Evolutionary conservation across 2,797 vertebrate genomes (phyloP), one percentile per base, ranked within the genome.

Genomic region (Arnoldichthys spilopterus): DNA sequence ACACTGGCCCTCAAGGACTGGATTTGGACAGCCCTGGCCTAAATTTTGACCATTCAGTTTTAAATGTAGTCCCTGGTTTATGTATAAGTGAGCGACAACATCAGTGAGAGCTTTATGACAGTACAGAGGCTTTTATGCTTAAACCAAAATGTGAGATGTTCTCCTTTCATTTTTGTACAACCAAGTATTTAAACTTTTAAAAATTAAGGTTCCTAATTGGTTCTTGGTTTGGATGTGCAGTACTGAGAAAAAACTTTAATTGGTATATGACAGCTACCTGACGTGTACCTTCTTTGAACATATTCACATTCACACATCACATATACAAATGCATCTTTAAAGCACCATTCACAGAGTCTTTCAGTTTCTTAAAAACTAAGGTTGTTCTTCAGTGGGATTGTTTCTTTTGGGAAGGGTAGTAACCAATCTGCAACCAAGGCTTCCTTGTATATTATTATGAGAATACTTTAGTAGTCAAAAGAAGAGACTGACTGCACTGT

Each of bases 251-350:
- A 9, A 58, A 22, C 54, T 26, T 4, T 5, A 15, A 24, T 9
- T 54, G 54, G n/a, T 9, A 54, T 22, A 51, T n/a, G n/a, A n/a
- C n/a, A n/a, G n/a, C n/a, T n/a, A n/a, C n/a, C n/a, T 15, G 3
- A 1, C 12, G 9, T 51, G 49, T 20, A 51, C 11, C 11, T 20
- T 51, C 49, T 20, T 20, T n/a, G 4, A 43, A 84, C 66, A 78
- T 70, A 22, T 37, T 54, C 54, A 77, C 74, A 74, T 34, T 45
- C 45, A 67, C 24, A 61, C 24, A 30, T 18, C 12, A 3, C 20
- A 11, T 43, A 4, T 37, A 37, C 34, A 37, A 7, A 37, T 37
- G 34, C n/a, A n/a, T n/a, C n/a, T n/a, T n/a, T 37, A 22, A 53
- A n/a, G 18, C 2, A n/a, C 18, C 4, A n/a, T n/a, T 6, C 51